Percentiles rank a stretch among this genome's conserved stretches.
Evolutionary conservation across 2,797 vertebrate species (phyloP).

Genomic region (Champsocephalus gunnari): DNA sequence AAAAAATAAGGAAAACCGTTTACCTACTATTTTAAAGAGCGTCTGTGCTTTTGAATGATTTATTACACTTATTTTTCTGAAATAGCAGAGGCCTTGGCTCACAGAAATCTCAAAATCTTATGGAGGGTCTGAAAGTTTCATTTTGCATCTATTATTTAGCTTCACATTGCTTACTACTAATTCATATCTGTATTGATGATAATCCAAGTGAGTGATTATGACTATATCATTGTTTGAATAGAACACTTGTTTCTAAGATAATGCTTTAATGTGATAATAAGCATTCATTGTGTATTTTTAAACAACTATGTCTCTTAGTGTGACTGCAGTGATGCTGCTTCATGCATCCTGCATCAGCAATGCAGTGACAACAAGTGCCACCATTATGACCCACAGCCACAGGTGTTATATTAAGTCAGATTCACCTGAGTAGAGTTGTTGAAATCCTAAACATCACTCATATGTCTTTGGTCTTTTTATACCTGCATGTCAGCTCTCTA

Average conservation of each 20-base stretch:
- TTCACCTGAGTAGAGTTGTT: constrained; percentile 9
- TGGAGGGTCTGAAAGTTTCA: background rate
- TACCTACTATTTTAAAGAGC: background rate
- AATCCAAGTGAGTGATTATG: background rate
- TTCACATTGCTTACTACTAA: background rate
- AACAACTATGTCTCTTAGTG: background rate
- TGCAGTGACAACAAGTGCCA: constrained; percentile 26
- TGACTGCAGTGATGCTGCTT: constrained; percentile 2
- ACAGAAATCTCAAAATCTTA: background rate
- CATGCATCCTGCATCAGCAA: background rate
- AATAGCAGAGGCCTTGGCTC: background rate
- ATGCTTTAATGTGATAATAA: background rate
- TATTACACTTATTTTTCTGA: background rate
- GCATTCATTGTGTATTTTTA: constrained; percentile 2
- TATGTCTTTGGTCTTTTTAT: background rate
- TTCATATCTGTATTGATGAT: background rate
- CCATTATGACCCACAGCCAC: constrained; percentile 26
- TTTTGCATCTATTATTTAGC: background rate
- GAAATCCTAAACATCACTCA: background rate
- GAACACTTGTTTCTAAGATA: background rate
- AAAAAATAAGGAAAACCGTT: background rate
- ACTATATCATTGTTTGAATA: background rate
- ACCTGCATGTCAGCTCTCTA: background rate
- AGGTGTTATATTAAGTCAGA: constrained; percentile 25
- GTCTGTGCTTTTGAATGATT: background rate